Percentiles rank a stretch among this genome's conserved stretches.
Evolutionary conservation across 2,113 vertebrate species (phyloP).

Genomic region (Nothocercus julius): DNA sequence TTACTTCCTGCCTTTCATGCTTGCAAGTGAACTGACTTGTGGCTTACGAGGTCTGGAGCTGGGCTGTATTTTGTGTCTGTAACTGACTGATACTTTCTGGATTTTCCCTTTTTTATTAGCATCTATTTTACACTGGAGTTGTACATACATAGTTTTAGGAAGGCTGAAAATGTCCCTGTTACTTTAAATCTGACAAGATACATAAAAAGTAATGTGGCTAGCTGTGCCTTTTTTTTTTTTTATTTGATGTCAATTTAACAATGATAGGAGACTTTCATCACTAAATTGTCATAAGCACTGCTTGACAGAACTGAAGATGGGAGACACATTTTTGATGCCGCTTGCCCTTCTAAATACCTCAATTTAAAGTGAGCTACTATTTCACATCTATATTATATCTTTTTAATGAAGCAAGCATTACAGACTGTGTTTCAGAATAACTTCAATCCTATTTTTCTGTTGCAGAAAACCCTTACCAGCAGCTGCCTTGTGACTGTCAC

Average conservation of each 20-base stretch:
- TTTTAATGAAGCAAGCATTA: background rate
- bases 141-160: background rate
- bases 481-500: constrained; percentile 91
- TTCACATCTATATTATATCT: background rate
- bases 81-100: background rate
- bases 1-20: background rate
- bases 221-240: background rate
- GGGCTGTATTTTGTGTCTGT: background rate
- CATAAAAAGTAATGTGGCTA: background rate
- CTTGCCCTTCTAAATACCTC: background rate
- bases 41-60: background rate
- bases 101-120: background rate
- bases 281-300: background rate
- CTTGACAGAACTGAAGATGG: background rate
- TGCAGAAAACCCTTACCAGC: constrained; percentile 87
- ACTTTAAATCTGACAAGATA: background rate
- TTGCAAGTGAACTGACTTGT: background rate
- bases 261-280: background rate
- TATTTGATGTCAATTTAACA: background rate
- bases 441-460: background rate
- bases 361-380: background rate
- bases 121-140: background rate
- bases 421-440: background rate
- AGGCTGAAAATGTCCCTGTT: background rate
- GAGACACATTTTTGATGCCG: background rate